Evolutionary conservation across 1,140 invertebrate species (phyloP).

Genomic region (Uloborus diversus): DNA sequence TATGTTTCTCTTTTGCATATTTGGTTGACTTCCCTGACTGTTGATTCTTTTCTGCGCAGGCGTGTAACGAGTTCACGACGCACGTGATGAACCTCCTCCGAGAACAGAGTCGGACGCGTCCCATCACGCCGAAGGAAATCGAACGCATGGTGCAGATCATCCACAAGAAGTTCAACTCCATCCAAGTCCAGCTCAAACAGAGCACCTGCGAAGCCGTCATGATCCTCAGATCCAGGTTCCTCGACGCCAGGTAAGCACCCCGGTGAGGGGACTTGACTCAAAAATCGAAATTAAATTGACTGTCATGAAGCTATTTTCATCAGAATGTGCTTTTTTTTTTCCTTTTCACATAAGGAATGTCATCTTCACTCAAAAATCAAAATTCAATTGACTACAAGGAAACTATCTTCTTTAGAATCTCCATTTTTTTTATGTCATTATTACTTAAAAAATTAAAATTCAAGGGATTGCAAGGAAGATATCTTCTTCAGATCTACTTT

Average conservation of each 20-base stretch:
- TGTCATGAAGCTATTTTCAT: too few species aligned
- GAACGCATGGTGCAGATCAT: slow-evolving; percentile 99
- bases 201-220: slow-evolving; percentile 99
- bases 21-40: neutral
- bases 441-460: too few species aligned
- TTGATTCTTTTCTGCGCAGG: slow-evolving; percentile 70
- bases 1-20: neutral
- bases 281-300: too few species aligned
- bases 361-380: too few species aligned
- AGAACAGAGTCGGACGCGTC: slow-evolving; percentile 95
- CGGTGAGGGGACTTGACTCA: too few species aligned
- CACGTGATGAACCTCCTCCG: slow-evolving; percentile 98
- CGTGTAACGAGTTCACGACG: slow-evolving; percentile 99
- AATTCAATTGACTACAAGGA: too few species aligned
- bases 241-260: slow-evolving; percentile 87
- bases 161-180: slow-evolving; percentile 99
- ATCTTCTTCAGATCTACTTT: too few species aligned
- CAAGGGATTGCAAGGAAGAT: too few species aligned
- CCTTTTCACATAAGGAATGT: too few species aligned
- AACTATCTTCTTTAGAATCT: too few species aligned
- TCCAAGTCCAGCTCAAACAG: slow-evolving; percentile 99
- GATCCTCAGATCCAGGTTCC: slow-evolving; percentile 93
- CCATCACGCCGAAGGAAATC: slow-evolving; percentile 97
- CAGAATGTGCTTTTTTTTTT: too few species aligned
- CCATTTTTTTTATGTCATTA: too few species aligned